A percentile compares a stretch with the other conserved stretches of the same genome.
These are phyloP conservation scores for Festucalex cinctus DNA, from an alignment of 2,113 vertebrate genomes.

Conservation along the genomic window DNA sequence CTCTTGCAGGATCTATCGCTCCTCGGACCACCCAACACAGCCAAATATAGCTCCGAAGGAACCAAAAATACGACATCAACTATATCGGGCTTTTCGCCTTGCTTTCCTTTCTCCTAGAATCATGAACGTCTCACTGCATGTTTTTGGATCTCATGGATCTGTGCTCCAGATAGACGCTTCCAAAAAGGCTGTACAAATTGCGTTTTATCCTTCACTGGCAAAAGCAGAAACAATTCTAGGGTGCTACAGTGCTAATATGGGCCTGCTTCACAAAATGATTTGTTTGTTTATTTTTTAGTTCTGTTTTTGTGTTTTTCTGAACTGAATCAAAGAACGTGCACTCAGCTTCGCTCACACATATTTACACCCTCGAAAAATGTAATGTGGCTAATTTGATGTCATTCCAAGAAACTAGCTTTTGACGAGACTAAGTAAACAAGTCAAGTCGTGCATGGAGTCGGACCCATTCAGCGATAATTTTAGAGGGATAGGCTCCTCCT, in stretches of 20 bases:
- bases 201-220: too few relatives aligned
- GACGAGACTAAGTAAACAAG: too few relatives aligned
- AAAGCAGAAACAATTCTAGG: too few relatives aligned
- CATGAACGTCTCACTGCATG: slow-evolving; percentile 8
- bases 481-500: too few relatives aligned
- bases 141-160: not conserved
- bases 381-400: not conserved
- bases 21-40: slow-evolving; percentile 17
- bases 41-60: not conserved
- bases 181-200: not conserved
- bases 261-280: too few relatives aligned
- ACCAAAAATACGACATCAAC: slow-evolving; percentile 7
- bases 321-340: not conserved
- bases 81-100: slow-evolving; percentile 15
- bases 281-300: too few relatives aligned
- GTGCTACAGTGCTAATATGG: too few relatives aligned
- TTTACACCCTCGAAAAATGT: not conserved
- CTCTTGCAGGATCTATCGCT: slow-evolving; percentile 38
- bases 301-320: not conserved
- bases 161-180: not conserved
- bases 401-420: not conserved
- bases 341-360: not conserved
- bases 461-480: too few relatives aligned
- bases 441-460: too few relatives aligned
- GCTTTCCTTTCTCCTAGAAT: not conserved